Evolutionary conservation across 1,140 invertebrate genomes (phyloP).

Genomic region (Glossosoma conforme): DNA sequence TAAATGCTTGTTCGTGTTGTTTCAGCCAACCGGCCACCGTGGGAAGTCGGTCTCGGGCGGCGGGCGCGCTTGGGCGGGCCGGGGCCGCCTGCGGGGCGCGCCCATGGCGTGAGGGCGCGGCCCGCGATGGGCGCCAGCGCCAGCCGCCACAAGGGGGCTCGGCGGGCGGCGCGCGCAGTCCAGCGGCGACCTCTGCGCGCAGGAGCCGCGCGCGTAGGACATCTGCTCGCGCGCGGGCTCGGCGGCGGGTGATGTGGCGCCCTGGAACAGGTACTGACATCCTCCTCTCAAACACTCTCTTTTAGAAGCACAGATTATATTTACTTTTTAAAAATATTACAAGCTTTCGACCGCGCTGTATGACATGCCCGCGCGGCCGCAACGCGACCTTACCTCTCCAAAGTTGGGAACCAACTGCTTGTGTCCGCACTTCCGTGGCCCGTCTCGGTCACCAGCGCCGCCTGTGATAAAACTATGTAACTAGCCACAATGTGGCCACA

Average conservation of each 20-base stretch:
- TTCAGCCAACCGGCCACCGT: too few relatives aligned
- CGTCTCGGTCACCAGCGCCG: too few relatives aligned
- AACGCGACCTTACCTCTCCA: background rate
- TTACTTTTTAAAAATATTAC: too few relatives aligned
- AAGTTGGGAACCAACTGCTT: too few relatives aligned
- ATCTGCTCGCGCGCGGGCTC: constrained; percentile 47
- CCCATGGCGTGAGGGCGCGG: constrained; percentile 16
- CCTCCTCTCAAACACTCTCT: too few relatives aligned
- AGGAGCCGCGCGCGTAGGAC: constrained; percentile 70
- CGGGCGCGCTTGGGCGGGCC: constrained; percentile 8
- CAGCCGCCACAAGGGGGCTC: constrained; percentile 38
- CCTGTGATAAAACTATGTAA: too few relatives aligned
- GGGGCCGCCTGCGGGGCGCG: constrained; percentile 8
- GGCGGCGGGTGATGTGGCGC: constrained; percentile 44
- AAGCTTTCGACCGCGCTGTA: too few relatives aligned
- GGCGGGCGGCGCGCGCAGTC: constrained; percentile 65
- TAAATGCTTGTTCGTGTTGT: background rate
- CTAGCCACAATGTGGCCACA: too few relatives aligned
- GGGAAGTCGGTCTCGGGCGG: background rate
- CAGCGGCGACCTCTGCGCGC: constrained; percentile 58
- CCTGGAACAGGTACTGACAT: constrained; percentile 38
- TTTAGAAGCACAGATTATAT: too few relatives aligned
- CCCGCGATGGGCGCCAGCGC: constrained; percentile 27
- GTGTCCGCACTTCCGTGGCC: too few relatives aligned
- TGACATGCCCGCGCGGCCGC: too few relatives aligned